A percentile compares a stretch with the other conserved stretches of the same genome.
phyloP scores from a whole-genome alignment of 2,888 invertebrate species.

The Calliopum simillimum region DNA sequence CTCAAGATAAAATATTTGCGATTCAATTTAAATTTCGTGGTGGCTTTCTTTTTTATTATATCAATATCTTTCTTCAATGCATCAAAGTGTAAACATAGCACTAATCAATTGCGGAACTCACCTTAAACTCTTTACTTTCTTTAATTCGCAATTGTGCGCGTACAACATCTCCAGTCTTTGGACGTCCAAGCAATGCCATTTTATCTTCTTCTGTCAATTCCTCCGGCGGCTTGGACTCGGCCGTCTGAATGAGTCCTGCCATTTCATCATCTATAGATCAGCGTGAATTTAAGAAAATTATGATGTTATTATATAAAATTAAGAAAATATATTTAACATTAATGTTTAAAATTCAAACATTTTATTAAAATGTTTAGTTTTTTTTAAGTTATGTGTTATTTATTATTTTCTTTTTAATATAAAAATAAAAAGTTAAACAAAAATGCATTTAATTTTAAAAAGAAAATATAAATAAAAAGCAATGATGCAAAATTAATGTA shows the following conservation, averaged over 20 bases:
- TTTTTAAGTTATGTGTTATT: too few species aligned
- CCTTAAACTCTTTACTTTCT: conserved; percentile 99
- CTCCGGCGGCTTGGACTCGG: conserved; percentile 75
- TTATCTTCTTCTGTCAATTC: conserved; percentile 85
- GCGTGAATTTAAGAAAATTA: conserved; percentile 26
- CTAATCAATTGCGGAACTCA: conserved; percentile 65
- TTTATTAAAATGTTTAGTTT: conserved; percentile 25
- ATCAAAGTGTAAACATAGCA: too few species aligned
- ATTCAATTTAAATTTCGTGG: too few species aligned
- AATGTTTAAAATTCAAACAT: not conserved
- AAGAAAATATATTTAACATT: not conserved
- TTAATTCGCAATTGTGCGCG: conserved; percentile 91
- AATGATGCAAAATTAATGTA: not conserved
- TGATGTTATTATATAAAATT: not conserved
- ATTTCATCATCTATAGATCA: conserved; percentile 68
- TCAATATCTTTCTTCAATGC: too few species aligned
- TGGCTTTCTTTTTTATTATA: too few species aligned
- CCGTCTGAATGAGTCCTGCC: conserved; percentile 74
- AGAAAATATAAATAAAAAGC: not conserved
- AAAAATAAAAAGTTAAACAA: conserved; percentile 10
- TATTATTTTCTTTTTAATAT: conserved; percentile 19
- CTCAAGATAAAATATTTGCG: too few species aligned
- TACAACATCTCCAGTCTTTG: conserved; percentile 88
- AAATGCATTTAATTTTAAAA: not conserved
- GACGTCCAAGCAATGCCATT: conserved; percentile 90